These are phyloP conservation scores for Argyra leucocephala DNA, from an alignment of 2,888 invertebrate species.

Conservation along the genomic window DNA sequence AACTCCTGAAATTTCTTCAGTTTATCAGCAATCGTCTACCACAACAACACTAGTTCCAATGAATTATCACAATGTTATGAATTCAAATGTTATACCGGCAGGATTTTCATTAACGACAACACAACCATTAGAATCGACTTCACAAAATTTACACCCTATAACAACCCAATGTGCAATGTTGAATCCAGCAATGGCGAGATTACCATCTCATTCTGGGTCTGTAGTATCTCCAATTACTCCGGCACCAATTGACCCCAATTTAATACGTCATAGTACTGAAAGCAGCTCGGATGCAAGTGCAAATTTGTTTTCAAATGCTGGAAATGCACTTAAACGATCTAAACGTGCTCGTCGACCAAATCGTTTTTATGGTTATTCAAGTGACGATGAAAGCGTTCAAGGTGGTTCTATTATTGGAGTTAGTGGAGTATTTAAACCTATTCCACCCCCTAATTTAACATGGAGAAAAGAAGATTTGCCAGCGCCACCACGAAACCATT, in stretches of 20 bases:
- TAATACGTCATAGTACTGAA: constrained; percentile 32
- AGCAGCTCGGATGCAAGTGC: constrained; percentile 42
- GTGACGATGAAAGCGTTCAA: constrained; percentile 56
- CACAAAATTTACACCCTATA: neutral
- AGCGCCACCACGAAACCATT: constrained; percentile 41
- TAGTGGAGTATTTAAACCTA: constrained; percentile 43
- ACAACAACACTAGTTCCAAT: neutral
- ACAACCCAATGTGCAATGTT: constrained; percentile 18
- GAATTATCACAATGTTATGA: neutral
- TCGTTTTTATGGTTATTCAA: constrained; percentile 79
- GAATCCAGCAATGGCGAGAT: constrained; percentile 21
- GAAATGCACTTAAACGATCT: constrained; percentile 56
- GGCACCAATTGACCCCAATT: constrained; percentile 22
- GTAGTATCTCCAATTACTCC: neutral
- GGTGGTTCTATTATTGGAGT: neutral
- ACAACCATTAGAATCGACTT: neutral
- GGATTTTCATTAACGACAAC: neutral
- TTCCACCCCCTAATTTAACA: constrained; percentile 55
- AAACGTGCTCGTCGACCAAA: constrained; percentile 74
- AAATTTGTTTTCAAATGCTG: constrained; percentile 44
- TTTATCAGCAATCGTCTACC: neutral
- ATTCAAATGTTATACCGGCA: neutral
- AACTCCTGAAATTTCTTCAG: neutral
- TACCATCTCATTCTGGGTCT: constrained; percentile 11
- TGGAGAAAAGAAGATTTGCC: constrained; percentile 66